phyloP scores from a whole-genome alignment of 2,113 vertebrate species.

The Chaetura pelagica region DNA sequence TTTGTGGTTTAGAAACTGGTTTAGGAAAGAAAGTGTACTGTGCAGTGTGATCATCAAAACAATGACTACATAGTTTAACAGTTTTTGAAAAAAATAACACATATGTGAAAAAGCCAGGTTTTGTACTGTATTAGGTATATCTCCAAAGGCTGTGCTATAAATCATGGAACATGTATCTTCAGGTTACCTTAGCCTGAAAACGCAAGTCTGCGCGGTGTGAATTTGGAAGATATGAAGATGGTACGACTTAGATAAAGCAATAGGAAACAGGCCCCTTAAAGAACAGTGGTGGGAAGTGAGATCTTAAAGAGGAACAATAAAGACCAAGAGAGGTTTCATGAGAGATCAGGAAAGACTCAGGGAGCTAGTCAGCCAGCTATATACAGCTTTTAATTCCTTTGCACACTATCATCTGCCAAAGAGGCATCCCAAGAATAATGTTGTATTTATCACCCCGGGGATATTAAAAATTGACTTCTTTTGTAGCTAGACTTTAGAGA shows the following conservation, averaged over 20 bases:
- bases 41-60: not conserved
- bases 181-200: slow-evolving; percentile 10
- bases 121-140: not conserved
- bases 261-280: not conserved
- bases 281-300: not conserved
- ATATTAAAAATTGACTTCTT: slow-evolving; percentile 38
- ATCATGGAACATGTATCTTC: not conserved
- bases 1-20: not conserved
- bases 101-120: not conserved
- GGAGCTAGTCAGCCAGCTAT: slow-evolving; percentile 6
- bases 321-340: slow-evolving; percentile 9
- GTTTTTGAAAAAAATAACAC: not conserved
- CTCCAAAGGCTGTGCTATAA: not conserved
- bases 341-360: not conserved
- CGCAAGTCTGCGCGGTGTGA: not conserved
- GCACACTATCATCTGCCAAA: not conserved
- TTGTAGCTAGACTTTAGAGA: not conserved
- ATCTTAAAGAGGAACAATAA: slow-evolving; percentile 10
- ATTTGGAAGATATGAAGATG: not conserved
- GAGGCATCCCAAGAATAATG: slow-evolving; percentile 41
- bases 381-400: slow-evolving; percentile 16
- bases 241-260: not conserved
- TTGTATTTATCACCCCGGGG: not conserved
- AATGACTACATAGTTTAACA: not conserved
- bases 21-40: not conserved